phyloP scores from a whole-genome alignment of 2,797 vertebrate genomes.

The Tragopan temminckii region DNA sequence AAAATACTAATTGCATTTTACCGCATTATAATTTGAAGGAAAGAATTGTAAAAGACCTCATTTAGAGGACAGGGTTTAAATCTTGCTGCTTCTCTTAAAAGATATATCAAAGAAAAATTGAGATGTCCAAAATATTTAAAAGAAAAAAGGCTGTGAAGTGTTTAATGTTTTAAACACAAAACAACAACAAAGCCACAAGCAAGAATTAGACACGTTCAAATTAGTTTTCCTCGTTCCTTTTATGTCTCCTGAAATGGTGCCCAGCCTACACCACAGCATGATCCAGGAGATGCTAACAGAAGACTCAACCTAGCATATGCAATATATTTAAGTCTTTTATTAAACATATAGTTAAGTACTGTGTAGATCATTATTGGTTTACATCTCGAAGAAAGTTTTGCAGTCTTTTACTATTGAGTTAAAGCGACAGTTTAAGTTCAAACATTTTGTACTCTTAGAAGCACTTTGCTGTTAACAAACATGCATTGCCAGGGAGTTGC shows the following conservation, averaged over 20 bases:
- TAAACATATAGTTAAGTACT: not conserved
- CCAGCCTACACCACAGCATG: not conserved
- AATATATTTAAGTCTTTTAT: not conserved
- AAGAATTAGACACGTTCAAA: not conserved
- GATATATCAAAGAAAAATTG: not conserved
- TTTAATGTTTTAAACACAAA: not conserved
- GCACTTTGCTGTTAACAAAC: not conserved
- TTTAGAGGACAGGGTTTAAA: not conserved
- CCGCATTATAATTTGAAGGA: not conserved
- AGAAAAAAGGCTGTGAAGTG: not conserved
- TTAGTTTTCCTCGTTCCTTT: not conserved
- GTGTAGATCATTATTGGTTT: not conserved
- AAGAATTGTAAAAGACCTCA: not conserved
- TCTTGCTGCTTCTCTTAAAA: not conserved
- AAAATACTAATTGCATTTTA: conserved; percentile 29
- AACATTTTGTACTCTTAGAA: not conserved
- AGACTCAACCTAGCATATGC: not conserved
- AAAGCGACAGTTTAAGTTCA: not conserved
- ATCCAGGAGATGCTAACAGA: not conserved
- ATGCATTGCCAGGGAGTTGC: not conserved
- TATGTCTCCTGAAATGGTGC: not conserved
- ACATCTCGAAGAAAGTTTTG: not conserved
- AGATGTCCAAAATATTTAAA: not conserved
- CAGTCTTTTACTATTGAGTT: not conserved
- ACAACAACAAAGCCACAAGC: not conserved